Percentiles rank a stretch among this genome's conserved stretches.
phyloP scores from a whole-genome alignment of 1,140 invertebrate genomes.

The Papilio xuthus region DNA sequence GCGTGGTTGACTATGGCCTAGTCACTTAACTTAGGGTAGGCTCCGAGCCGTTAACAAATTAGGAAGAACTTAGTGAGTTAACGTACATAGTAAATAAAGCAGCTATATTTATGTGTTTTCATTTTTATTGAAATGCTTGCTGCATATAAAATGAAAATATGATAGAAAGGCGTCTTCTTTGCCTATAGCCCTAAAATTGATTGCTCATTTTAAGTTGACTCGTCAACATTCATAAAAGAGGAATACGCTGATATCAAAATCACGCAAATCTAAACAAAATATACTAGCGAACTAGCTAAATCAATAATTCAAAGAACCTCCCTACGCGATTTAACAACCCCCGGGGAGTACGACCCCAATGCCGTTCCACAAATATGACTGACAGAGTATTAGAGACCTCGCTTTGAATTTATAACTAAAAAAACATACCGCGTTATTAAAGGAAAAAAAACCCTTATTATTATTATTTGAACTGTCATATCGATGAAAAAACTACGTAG shows the following conservation, averaged over 20 bases:
- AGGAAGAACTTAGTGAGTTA: too few species aligned
- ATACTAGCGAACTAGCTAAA: neutral
- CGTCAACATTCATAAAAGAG: too few species aligned
- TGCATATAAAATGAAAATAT: too few species aligned
- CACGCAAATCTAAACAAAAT: neutral
- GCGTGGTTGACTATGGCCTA: too few species aligned
- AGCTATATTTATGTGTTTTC: too few species aligned
- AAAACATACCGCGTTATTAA: neutral
- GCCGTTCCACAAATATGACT: neutral
- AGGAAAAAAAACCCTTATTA: neutral
- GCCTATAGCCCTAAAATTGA: too few species aligned
- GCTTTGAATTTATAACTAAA: neutral
- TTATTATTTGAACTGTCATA: neutral
- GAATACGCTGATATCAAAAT: neutral
- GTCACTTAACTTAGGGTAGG: too few species aligned
- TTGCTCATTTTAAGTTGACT: too few species aligned
- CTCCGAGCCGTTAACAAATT: too few species aligned
- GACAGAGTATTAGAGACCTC: constrained; percentile 26
- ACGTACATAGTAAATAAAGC: too few species aligned
- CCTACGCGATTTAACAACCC: constrained; percentile 11
- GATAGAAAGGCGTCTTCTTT: too few species aligned
- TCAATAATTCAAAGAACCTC: constrained; percentile 4
- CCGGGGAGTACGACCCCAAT: neutral
- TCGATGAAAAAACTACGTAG: neutral
- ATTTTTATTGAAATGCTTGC: too few species aligned